Conservation (phyloP, 2,113 vertebrate species). For the Saguinus imperator region DNA sequence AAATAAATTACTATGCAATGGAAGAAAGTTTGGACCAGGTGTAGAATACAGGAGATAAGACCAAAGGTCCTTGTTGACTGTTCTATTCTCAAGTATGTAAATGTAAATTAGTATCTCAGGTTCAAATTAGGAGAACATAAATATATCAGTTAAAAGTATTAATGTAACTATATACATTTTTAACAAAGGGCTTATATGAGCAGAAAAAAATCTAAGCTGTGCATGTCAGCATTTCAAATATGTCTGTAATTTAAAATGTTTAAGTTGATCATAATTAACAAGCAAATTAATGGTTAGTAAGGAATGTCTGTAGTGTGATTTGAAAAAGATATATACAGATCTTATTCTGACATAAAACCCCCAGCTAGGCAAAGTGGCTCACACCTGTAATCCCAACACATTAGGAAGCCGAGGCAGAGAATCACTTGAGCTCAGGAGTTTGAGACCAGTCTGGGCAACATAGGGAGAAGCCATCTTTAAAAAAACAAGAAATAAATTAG, state of each 20-base stretch:
- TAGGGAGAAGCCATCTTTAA: too few species aligned
- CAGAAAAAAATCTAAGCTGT: neutral
- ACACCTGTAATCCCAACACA: too few species aligned
- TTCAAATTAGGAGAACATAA: slow-evolving; percentile 14
- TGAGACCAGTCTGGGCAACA: too few species aligned
- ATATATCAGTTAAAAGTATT: neutral
- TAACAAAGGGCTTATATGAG: neutral
- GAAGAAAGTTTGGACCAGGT: neutral
- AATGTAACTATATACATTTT: neutral
- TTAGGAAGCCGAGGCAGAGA: too few species aligned
- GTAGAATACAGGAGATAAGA: neutral
- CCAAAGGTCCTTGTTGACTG: neutral
- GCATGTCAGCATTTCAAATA: neutral
- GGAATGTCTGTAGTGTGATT: neutral
- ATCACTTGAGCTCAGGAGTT: too few species aligned
- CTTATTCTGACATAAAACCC: neutral
- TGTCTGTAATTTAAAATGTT: slow-evolving; percentile 3
- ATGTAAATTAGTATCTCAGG: slow-evolving; percentile 25
- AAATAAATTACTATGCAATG: neutral
- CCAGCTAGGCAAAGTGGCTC: too few species aligned
- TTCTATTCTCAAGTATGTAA: slow-evolving; percentile 22
- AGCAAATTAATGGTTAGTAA: slow-evolving; percentile 2
- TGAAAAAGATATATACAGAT: neutral
- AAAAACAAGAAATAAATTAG: too few species aligned
- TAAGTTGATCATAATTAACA: neutral